A percentile compares a stretch with the other conserved stretches of the same genome.
Evolutionary conservation across 2,113 vertebrate species (phyloP).

Genomic region (Mystacornis crossleyi): DNA sequence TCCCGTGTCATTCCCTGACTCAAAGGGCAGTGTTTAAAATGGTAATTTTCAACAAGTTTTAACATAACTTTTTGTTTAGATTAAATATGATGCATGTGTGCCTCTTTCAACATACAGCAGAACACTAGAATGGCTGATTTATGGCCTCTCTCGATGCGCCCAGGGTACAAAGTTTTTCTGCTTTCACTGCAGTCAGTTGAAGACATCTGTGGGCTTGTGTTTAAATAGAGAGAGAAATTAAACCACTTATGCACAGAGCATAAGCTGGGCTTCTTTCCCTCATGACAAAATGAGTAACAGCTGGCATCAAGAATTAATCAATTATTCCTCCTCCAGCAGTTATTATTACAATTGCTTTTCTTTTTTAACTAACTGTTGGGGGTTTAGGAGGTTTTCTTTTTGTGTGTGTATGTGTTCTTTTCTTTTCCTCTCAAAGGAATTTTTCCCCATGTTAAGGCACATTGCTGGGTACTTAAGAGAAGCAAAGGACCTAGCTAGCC

Average conservation of each 20-base stretch:
- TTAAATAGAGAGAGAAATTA: not conserved
- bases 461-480: no score
- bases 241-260: not conserved
- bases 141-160: accelerated
- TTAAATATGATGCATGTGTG: not conserved
- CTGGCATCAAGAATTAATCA: not conserved
- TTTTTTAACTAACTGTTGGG: not conserved
- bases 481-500: no score
- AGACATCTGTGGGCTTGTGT: accelerated
- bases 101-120: not conserved
- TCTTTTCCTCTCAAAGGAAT: no score
- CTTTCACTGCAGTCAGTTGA: not conserved
- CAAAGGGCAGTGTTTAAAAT: not conserved
- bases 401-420: no score
- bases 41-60: not conserved
- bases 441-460: no score
- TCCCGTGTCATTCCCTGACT: not conserved
- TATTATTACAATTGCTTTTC: not conserved
- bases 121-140: not conserved
- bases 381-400: no score
- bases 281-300: not conserved
- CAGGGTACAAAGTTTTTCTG: not conserved
- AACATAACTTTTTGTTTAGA: not conserved
- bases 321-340: not conserved
- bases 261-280: not conserved